phyloP scores from a whole-genome alignment of 1,140 invertebrate genomes.

The Steinernema feltiae region DNA sequence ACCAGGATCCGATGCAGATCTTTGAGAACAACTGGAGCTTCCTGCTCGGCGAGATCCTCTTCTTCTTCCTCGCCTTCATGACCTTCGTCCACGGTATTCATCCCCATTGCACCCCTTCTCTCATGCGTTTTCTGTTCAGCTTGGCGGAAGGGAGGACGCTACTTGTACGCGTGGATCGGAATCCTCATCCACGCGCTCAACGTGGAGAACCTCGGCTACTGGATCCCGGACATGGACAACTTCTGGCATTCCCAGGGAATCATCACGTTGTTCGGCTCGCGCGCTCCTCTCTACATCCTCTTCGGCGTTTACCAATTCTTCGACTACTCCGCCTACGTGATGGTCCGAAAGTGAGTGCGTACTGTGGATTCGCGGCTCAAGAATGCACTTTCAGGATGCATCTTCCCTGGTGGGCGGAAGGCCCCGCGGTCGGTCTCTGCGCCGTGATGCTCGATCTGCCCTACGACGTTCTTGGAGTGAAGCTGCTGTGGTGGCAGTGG shows the following conservation, averaged over 20 bases:
- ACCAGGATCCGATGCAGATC: conserved; percentile 58
- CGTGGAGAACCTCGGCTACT: conserved; percentile 48
- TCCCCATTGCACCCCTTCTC: background rate
- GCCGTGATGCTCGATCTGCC: conserved; percentile 72
- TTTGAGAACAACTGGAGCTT: conserved; percentile 59
- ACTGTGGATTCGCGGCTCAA: conserved; percentile 8
- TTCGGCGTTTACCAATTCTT: conserved; percentile 55
- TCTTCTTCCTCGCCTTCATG: conserved; percentile 56
- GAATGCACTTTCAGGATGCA: conserved; percentile 43
- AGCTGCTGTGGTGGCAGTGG: conserved; percentile 77
- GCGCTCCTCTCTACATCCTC: conserved; percentile 53
- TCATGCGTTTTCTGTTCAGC: no score
- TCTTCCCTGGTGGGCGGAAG: conserved; percentile 53
- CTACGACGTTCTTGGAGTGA: conserved; percentile 73
- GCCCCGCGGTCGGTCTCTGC: conserved; percentile 66
- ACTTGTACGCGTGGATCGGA: conserved; percentile 53
- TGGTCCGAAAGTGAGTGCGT: conserved; percentile 41
- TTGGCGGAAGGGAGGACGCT: conserved; percentile 46
- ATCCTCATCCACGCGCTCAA: conserved; percentile 53
- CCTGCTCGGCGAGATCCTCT: conserved; percentile 57
- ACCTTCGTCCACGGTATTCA: conserved; percentile 59
- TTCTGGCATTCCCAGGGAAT: conserved; percentile 57
- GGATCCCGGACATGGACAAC: conserved; percentile 52
- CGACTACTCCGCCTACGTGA: conserved; percentile 51
- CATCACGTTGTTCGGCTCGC: conserved; percentile 50